Evolutionary conservation across 2,797 vertebrate genomes (phyloP), one percentile per base, ranked within the genome.

Genomic region (Austrolebias charrua): DNA sequence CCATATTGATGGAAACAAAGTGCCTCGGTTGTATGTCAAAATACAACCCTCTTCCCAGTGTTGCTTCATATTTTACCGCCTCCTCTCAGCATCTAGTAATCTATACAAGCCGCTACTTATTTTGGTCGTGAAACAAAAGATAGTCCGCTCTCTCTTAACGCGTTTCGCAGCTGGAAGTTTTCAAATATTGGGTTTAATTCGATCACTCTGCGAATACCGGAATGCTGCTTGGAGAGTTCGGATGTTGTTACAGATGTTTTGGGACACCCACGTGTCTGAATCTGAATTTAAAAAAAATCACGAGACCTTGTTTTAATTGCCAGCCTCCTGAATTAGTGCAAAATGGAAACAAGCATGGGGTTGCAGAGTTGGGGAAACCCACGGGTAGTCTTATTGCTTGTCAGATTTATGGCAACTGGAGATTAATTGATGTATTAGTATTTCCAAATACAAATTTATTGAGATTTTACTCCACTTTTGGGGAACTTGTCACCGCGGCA

Each of bases 381-480:
- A 62, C 20, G 79, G 76, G 81, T 57, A 55, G 63, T 67, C 69
- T 51, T 13, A 19, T 63, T 63, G 49, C 55, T 59, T 82, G 82
- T 84, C 84, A 82, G 79, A 87, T 89, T 89, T 88, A 88, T 78
- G 29, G 78, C 81, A 54, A 52, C 49, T 55, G 46, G 59, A 68
- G 85, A 90, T 90, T 88, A 87, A 91, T 86, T 75, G 73, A 78
- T 75, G 80, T 76, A 76, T 83, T 83, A 82, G 76, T 70, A 67
- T 81, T 85, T 89, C 85, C 87, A 88, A 90, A 91, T 83, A 69
- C 81, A 85, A 77, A 85, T 91, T 90, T 92, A 89, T 89, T 81
- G 75, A 78, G 73, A 79, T 87, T 88, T 84, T 78, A 75, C 82
- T 73, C 69, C 71, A 75, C 79, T 72, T 86, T 82, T 87, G 87